Evolutionary conservation across 2,797 vertebrate genomes (phyloP).

Genomic region (Sylvia borin): DNA sequence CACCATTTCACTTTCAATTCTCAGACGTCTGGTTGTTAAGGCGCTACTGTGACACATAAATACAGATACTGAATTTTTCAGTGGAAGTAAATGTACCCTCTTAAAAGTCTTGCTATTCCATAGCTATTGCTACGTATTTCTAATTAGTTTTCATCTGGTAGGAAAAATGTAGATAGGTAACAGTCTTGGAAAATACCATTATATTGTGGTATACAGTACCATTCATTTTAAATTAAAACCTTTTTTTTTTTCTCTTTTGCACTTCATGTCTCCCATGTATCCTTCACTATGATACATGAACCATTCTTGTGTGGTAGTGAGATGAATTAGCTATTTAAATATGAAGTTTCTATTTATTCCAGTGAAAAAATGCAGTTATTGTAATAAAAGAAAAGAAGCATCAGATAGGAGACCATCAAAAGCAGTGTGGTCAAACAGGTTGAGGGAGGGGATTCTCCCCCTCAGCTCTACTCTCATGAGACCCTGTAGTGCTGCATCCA

Average conservation of each 20-base stretch:
- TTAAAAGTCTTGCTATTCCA: neutral
- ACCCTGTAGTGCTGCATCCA: neutral
- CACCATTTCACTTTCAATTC: slow-evolving; percentile 10
- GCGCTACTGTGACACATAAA: neutral
- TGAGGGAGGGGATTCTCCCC: neutral
- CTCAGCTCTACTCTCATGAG: neutral
- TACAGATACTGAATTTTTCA: neutral
- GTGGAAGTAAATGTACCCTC: neutral
- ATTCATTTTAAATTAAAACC: neutral
- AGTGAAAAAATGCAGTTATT: neutral
- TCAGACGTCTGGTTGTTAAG: neutral
- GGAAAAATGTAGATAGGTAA: neutral
- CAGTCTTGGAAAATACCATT: neutral
- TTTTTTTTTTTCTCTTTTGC: neutral
- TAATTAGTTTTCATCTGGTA: neutral
- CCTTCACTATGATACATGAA: neutral
- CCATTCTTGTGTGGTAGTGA: neutral
- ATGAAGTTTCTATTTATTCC: neutral
- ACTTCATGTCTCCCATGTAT: neutral
- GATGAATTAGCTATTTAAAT: neutral
- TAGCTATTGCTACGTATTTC: neutral
- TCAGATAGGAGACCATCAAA: neutral
- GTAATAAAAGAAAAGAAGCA: neutral
- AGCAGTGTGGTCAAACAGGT: neutral
- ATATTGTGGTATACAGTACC: neutral